phyloP scores from a whole-genome alignment of 2,797 vertebrate genomes.

The Microctenopoma steveboyesi region DNA sequence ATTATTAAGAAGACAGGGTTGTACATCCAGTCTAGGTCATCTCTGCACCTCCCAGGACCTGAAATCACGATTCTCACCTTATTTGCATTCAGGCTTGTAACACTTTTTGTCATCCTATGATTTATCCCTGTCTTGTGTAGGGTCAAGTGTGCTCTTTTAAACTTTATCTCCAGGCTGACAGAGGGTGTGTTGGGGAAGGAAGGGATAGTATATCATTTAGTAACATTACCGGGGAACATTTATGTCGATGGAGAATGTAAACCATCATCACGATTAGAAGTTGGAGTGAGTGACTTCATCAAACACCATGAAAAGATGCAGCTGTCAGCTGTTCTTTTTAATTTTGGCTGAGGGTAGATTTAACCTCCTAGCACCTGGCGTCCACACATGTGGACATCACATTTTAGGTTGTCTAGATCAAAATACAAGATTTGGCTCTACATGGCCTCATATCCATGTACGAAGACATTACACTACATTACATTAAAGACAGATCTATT shows the following conservation, averaged over 20 bases:
- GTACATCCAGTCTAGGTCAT: constrained; percentile 28
- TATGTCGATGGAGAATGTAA: constrained; percentile 51
- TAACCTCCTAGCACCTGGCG: neutral
- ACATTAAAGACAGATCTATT: no score
- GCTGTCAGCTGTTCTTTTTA: constrained; percentile 18
- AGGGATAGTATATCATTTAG: constrained; percentile 47
- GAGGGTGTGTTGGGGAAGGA: constrained; percentile 28
- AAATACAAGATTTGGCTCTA: no score
- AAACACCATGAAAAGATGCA: constrained; percentile 33
- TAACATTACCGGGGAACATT: constrained; percentile 51
- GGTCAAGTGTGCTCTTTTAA: constrained; percentile 65
- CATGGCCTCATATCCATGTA: no score
- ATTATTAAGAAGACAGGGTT: no score
- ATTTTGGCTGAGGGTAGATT: constrained; percentile 13
- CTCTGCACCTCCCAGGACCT: constrained; percentile 26
- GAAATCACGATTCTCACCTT: constrained; percentile 30
- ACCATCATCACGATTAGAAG: constrained; percentile 34
- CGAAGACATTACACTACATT: no score
- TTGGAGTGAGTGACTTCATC: constrained; percentile 26
- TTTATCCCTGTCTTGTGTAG: constrained; percentile 51
- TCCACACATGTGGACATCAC: no score
- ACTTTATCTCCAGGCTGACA: constrained; percentile 59
- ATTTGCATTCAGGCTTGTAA: constrained; percentile 60
- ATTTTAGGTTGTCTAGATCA: no score
- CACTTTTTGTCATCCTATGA: constrained; percentile 34